Base-by-base conservation (phyloP, 2,113 vertebrate species). In the Clarias batrachus region DNA sequence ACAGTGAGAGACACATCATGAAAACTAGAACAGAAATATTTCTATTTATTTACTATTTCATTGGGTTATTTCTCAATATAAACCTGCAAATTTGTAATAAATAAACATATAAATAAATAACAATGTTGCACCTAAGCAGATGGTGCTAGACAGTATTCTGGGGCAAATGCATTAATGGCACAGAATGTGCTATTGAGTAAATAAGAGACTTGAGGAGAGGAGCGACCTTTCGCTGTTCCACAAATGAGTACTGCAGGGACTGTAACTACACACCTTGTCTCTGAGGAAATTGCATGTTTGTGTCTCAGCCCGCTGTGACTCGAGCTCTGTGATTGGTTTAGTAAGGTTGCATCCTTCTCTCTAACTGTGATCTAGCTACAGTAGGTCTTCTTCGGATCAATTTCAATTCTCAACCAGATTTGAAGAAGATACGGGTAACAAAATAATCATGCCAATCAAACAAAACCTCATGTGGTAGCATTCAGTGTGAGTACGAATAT, bases 271-370 rank as follows among this genome's bases (percentile, higher is more conserved):
- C 19, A 86, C 82, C 52, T 68, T 4, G 52, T 88, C 89, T 88
- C 87, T 19, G 52, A 82, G 85, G 89, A 84, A 84, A 90, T 81
- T 71, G 16, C 37, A 70, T 41, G 60, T 63, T 73, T 56, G 54
- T 84, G 66, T 76, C 59, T 86, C 57, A 33, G 57, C 76, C 68
- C 70, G 52, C 41, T 19, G 52, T 48, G 48, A 48, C 6, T 48
- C 27, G 5, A 80, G 19, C 63, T 73, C 62, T 76, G 57, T 85
- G 65, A 84, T 85, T 84, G 65, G 52, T 52, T 83, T 79, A 79
- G 48, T 52, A 65, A 48, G 3, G 33, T 71, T 52, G 3, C 4
- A 66, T 68, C 60, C 9, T 16, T 76, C 16, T 89, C 13, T 84
- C 48, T 14, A 84, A 48, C 5, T 37, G 56, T 4, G 11, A 25